Evolutionary conservation across 2,797 vertebrate species (phyloP), one percentile per base, ranked within the genome.

Genomic region (Cyclura pinguis): DNA sequence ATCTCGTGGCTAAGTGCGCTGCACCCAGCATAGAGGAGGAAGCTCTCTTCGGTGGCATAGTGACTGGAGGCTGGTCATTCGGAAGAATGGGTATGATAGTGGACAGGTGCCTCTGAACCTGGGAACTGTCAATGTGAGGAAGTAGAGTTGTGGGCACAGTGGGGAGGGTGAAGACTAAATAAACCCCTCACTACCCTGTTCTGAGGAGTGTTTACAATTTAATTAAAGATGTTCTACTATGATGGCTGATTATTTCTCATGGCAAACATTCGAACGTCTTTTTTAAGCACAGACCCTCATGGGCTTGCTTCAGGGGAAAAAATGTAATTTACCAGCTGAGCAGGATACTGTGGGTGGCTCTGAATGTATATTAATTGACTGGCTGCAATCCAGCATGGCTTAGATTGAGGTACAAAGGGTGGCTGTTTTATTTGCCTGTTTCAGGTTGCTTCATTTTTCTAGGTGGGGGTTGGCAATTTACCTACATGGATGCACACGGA

Each of bases 151-250:
- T 64, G 35, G 59, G 18, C 13, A 76, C n/a, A 69, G 42, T 0
- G 22, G 47, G 35, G 47, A 87, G 24, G 59, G 59, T 47, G 27
- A 50, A 47, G 42, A 16, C 32, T 88, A 67, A 32, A 57, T 12
- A 50, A 55, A 38, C 35, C 32, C 76, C 27, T 42, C 35, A 24
- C 18, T 32, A 78, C 50, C 27, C 20, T 42, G 50, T 64, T 69
- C 59, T 83, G 80, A 38, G 76, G 27, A 29, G 42, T 78, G 85
- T 84, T 87, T 87, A 84, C 47, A 72, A 6, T 59, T 77, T 84
- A 47, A 87, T 87, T 87, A 80, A 87, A 84, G 27, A 47, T 90
- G 59, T 87, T 64, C 59, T 57, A n/a, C 12, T 12, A 6, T 50
- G 52, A 64, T 77, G 50, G 27, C 27, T 55, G 59, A 83, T 67